Evolutionary conservation across 2,113 vertebrate genomes (phyloP).

Genomic region (Ceuthmochares aereus): DNA sequence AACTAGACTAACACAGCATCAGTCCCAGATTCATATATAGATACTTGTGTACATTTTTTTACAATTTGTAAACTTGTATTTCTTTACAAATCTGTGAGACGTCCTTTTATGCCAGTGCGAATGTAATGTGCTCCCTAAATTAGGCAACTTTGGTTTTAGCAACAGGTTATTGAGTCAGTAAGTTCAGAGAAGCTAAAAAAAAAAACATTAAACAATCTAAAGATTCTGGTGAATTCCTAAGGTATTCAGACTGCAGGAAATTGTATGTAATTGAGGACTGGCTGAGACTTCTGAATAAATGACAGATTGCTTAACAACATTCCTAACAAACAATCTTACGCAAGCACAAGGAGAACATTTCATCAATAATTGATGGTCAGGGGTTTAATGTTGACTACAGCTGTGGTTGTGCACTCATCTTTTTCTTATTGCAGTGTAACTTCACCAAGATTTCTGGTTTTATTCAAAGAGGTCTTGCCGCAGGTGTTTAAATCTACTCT

Average conservation of each 20-base stretch:
- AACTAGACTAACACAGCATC: not conserved
- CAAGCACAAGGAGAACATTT: not conserved
- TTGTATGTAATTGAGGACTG: not conserved
- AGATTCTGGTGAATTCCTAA: not conserved
- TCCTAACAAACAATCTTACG: not conserved
- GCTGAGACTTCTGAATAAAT: not conserved
- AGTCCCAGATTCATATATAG: not conserved
- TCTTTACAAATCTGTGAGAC: not conserved
- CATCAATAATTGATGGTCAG: not conserved
- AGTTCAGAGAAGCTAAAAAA: not conserved
- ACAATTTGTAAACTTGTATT: no score
- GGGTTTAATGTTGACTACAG: not conserved
- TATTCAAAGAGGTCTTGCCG: not conserved
- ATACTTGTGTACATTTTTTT: not conserved
- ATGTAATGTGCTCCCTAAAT: not conserved
- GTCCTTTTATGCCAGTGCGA: not conserved
- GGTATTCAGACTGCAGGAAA: not conserved
- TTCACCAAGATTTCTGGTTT: not conserved
- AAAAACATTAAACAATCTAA: not conserved
- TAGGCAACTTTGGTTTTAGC: not conserved
- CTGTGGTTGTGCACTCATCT: not conserved
- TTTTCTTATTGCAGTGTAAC: not conserved
- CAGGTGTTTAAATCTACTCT: not conserved
- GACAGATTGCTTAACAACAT: no score
- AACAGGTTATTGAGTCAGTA: not conserved